Evolutionary conservation across 2,797 vertebrate species (phyloP), one percentile per base, ranked within the genome.

Genomic region (Garrulus glandarius): DNA sequence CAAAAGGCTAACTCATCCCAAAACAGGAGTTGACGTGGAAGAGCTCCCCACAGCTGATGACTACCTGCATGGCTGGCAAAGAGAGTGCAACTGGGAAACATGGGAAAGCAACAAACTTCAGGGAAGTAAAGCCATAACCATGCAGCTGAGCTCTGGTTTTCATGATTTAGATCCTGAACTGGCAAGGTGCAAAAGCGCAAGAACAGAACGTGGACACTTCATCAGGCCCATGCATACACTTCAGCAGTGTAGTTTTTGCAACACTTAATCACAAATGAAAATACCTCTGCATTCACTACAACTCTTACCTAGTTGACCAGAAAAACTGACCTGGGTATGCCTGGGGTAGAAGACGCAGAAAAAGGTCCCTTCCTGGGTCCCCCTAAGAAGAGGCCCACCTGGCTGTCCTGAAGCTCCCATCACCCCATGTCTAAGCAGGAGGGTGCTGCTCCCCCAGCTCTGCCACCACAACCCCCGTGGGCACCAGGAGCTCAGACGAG

Each of bases 401-500:
- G 69, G 56, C 74, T 72, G 70, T 47, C 47, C 67, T 41, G 56
- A 74, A 52, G 53, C 0, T 0, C 41, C 75, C 23, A 13, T 3
- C 30, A 23, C 9, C 30, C 26, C 29, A 0, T 1, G 21, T 6
- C 34, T 8, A 23, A 46, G 76, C 30, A 36, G 59, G 32, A 75
- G 36, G 44, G 17, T 52, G 56, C 79, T 83, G 82, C 39, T 84
- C 19, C 74, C 29, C 47, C 37, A 60, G n/a, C 13, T 26, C 46
- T 39, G 22, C 56, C 30, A 16, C 43, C 2, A 4, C 43, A 69
- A 24, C 23, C 11, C 64, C 29, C 1, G 0, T 0, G 0, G 36
- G 41, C 39, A 1, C 72, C 81, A 8, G 36, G 32, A 72, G 56
- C 67, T 55, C 69, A 12, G 43, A 41, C 0, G 0, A 43, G 72